A percentile compares a stretch with the other conserved stretches of the same genome.
These are phyloP conservation scores for Tanytarsus gracilentus DNA, from an alignment of 2,888 invertebrate species.

Conservation along the genomic window DNA sequence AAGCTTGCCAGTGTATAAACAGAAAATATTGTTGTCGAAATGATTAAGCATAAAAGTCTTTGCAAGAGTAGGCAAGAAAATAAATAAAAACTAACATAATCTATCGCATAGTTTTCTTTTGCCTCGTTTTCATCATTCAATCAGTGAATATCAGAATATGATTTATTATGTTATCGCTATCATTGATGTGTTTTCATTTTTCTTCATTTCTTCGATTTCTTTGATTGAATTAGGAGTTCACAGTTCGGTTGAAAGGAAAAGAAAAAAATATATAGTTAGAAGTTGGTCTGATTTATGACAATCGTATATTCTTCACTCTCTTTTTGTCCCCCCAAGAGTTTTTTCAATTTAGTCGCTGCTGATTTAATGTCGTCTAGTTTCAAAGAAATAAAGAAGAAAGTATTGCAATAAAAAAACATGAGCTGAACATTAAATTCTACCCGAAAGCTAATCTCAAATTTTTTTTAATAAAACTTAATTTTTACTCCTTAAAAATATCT, in stretches of 20 bases:
- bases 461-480: no score
- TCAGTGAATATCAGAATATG: slow-evolving; percentile 19
- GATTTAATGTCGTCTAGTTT: no score
- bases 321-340: no score
- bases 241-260: no score
- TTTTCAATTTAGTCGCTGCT: no score
- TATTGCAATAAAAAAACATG: no score
- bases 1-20: no score
- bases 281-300: slow-evolving; percentile 20
- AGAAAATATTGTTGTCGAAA: slow-evolving; percentile 18
- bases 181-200: slow-evolving; percentile 12
- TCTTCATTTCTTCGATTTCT: background rate
- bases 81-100: slow-evolving; percentile 11
- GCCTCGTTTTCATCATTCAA: slow-evolving; percentile 11
- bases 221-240: slow-evolving; percentile 18
- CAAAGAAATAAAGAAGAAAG: no score
- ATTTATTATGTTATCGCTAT: slow-evolving; percentile 24
- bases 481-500: no score
- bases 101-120: background rate
- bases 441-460: no score
- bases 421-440: no score
- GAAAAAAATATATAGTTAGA: background rate
- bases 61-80: background rate
- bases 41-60: slow-evolving; percentile 28
- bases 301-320: slow-evolving; percentile 6